Evolutionary conservation across 2,113 vertebrate genomes (phyloP).

Genomic region (Saguinus imperator): DNA sequence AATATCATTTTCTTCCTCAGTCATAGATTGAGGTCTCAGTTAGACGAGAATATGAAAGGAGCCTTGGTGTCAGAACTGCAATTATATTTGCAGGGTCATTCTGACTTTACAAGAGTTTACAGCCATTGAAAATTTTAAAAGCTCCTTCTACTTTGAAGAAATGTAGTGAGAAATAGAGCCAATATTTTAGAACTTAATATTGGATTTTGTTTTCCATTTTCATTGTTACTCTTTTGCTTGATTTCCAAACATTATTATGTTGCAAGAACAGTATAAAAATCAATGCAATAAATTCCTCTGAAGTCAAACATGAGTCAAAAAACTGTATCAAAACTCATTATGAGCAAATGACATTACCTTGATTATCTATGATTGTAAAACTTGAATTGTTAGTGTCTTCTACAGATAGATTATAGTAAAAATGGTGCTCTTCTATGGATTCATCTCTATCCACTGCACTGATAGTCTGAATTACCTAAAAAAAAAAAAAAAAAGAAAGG

Average conservation of each 20-base stretch:
- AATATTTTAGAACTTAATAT: not conserved
- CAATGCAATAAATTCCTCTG: not conserved
- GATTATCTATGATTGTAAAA: conserved; percentile 93
- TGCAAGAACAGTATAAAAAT: not conserved
- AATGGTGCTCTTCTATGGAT: conserved; percentile 87
- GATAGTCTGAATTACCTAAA: conserved; percentile 91
- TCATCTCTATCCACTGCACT: conserved; percentile 92
- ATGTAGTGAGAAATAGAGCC: not conserved
- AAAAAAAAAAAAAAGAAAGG: conserved; percentile 1
- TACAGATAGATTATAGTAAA: conserved; percentile 89
- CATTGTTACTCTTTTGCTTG: not conserved
- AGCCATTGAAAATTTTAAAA: not conserved
- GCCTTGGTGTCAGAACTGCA: fast-evolving
- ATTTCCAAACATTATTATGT: not conserved
- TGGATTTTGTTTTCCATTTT: not conserved
- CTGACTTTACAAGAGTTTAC: not conserved
- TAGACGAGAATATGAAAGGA: not conserved
- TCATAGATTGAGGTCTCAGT: not conserved
- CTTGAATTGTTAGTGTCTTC: conserved; percentile 87
- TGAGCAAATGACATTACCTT: conserved; percentile 83
- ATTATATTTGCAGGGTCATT: not conserved
- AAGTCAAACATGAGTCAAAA: not conserved
- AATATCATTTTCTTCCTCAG: not conserved
- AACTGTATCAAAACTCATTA: not conserved
- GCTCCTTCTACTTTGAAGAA: not conserved